Percentiles rank a stretch among this genome's conserved stretches.
These are phyloP conservation scores for Achroia grisella DNA, from an alignment of 1,140 invertebrate genomes.

Conservation along the genomic window DNA sequence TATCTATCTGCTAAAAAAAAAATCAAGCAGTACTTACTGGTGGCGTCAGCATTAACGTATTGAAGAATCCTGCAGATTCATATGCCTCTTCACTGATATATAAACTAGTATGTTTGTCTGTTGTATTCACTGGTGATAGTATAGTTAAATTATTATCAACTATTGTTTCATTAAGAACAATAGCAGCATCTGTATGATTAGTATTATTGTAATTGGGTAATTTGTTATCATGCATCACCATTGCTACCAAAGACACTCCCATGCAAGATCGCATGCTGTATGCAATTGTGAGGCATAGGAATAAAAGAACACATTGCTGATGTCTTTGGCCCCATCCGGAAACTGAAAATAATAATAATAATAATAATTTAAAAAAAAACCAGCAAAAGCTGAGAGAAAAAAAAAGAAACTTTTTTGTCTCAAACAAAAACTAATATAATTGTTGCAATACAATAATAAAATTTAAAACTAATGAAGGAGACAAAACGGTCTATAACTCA, in stretches of 20 bases:
- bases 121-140: neutral
- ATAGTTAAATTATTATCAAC: neutral
- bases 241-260: constrained; percentile 82
- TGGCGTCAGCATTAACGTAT: constrained; percentile 33
- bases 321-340: constrained; percentile 72
- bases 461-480: no score
- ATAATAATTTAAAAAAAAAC: no score
- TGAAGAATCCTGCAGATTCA: constrained; percentile 20
- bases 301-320: constrained; percentile 78
- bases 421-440: no score
- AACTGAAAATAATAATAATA: constrained; percentile 11
- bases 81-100: constrained; percentile 9
- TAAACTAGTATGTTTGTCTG: neutral
- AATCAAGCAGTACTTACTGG: constrained; percentile 31
- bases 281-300: constrained; percentile 77
- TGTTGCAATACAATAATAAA: no score
- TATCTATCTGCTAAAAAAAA: neutral
- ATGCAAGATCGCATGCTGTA: constrained; percentile 81
- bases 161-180: neutral
- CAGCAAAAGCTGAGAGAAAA: no score
- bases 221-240: constrained; percentile 62
- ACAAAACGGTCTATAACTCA: no score
- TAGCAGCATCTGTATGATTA: neutral
- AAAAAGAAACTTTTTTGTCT: no score
- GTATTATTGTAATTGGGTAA: neutral